Conservation (phyloP, 2,113 vertebrate genomes). For the Lepisosteus oculatus region DNA sequence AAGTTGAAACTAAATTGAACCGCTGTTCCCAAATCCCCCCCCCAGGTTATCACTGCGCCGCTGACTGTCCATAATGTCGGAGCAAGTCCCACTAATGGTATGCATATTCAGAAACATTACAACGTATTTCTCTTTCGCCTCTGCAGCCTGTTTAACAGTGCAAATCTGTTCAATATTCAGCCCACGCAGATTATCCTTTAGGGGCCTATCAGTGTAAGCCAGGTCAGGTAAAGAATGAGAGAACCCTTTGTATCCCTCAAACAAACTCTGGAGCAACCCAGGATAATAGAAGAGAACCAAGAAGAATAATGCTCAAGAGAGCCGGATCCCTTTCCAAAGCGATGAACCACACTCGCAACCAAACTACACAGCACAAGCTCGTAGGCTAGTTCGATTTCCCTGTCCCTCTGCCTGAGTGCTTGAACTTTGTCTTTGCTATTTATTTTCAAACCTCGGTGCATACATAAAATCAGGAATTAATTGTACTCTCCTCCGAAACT, state of each 20-base stretch:
- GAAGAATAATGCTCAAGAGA: too few species aligned
- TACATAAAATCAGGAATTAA: neutral
- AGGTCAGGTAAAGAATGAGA: slow-evolving; percentile 60
- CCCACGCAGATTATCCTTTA: slow-evolving; percentile 53
- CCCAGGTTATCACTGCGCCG: neutral
- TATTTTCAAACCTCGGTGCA: too few species aligned
- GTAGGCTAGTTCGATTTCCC: too few species aligned
- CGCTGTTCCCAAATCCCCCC: too few species aligned
- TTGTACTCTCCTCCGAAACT: slow-evolving; percentile 40
- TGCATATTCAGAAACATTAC: slow-evolving; percentile 54
- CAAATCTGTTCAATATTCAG: slow-evolving; percentile 53
- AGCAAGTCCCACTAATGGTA: slow-evolving; percentile 55
- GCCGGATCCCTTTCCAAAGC: too few species aligned
- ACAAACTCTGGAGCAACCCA: too few species aligned
- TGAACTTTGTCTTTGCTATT: too few species aligned
- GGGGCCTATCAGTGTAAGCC: slow-evolving; percentile 62
- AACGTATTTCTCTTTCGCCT: slow-evolving; percentile 50
- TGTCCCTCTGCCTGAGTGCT: too few species aligned
- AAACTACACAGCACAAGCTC: too few species aligned
- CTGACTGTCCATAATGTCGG: slow-evolving; percentile 53
- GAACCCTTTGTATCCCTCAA: slow-evolving; percentile 11
- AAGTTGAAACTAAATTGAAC: slow-evolving; percentile 25
- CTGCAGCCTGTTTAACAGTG: slow-evolving; percentile 37
- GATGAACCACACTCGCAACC: too few species aligned
- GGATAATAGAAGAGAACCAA: too few species aligned